Evolutionary conservation across 2,113 vertebrate genomes (phyloP), one percentile per base, ranked within the genome.

Genomic region (Oreochromis aureus): DNA sequence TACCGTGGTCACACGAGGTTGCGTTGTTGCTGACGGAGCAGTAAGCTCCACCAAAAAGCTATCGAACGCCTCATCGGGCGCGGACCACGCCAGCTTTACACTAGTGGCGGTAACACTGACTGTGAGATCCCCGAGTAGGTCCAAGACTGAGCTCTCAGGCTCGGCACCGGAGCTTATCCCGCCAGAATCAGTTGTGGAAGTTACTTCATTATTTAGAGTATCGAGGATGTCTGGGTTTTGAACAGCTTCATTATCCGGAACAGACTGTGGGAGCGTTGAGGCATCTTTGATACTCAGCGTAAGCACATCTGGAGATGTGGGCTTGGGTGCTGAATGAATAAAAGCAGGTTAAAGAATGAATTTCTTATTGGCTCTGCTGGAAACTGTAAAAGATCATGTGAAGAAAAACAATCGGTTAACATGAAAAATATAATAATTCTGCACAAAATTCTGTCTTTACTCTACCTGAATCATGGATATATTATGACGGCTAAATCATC

Each of bases 281-380:
- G 81, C 80, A 48, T 89, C 92, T 89, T 90, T 93, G 82, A 95
- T 59, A 56, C 85, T 95, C 93, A 95, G 82, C 22, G 78, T 78
- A 10, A 94, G 86, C 22, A 92, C 92, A 84, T 92, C 95, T 87
- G 91, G 55, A 89, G 95, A 90, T 76, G 94, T 93, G 89, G 95
- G 89, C 85, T 91, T 80, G 53, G 92, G 86, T 86, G 95, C 95
- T 96, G 95, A 48, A 85, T 90, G 83, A 93, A 95, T 91, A 90
- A 95, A 95, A 94, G 86, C 85, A 95, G 87, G 94, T 96, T 95
- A 90, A 90, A 83, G 55, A 76, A 44, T 86, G n/a, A 79, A 86
- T 78, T 58, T 90, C 66, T 82, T 55, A 89, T 55, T 81, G 15
- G 66, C 30, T 78, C 78, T 90, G 85, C 80, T 85, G 82, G 46